phyloP scores from a whole-genome alignment of 2,113 vertebrate species.

The Psophia crepitans region DNA sequence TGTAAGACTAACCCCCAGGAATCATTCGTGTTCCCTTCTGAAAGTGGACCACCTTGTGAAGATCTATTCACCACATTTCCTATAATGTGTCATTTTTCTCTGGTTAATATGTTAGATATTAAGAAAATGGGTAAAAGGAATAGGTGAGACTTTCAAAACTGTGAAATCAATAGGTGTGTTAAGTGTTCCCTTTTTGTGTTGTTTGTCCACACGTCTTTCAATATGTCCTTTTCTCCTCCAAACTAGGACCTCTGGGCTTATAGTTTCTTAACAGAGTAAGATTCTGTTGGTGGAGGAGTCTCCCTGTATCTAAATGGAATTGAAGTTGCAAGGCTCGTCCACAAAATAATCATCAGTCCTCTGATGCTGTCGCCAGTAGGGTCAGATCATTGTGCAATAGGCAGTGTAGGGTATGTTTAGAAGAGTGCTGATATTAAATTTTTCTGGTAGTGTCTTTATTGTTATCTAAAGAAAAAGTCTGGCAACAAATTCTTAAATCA shows the following conservation, averaged over 20 bases:
- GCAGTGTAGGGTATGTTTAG: neutral
- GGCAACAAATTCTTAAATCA: neutral
- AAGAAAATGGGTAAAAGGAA: neutral
- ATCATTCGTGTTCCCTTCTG: neutral
- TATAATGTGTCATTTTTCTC: neutral
- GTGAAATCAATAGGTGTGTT: neutral
- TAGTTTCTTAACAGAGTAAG: neutral
- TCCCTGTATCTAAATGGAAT: neutral
- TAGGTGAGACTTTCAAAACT: neutral
- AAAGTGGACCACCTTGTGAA: neutral
- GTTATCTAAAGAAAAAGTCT: neutral
- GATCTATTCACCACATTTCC: neutral
- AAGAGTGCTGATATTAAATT: neutral
- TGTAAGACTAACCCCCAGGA: neutral
- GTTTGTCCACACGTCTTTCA: neutral
- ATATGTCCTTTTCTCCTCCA: neutral
- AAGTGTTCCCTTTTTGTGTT: neutral
- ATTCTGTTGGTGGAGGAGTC: neutral
- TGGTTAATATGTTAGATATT: neutral
- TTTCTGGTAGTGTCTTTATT: neutral
- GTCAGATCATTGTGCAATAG: neutral
- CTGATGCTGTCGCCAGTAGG: neutral
- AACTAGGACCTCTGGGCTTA: neutral
- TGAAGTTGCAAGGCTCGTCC: neutral
- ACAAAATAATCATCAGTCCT: neutral